Evolutionary conservation across 2,113 vertebrate genomes (phyloP), one percentile per base, ranked within the genome.

Genomic region (Nycticebus coucang): DNA sequence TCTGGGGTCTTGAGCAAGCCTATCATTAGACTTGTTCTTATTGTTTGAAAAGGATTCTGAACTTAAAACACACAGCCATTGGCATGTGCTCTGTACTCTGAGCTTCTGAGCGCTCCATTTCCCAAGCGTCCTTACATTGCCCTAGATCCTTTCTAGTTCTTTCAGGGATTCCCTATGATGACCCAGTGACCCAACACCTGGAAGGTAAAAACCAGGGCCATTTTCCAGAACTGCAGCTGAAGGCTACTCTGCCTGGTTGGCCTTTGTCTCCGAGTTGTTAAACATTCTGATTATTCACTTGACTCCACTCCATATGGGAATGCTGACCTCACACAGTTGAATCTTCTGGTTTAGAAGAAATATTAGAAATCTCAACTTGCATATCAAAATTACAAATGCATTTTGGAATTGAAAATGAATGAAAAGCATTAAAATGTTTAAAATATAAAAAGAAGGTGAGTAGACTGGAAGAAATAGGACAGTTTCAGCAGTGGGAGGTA

Each of bases 1-100:
- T 66, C 55, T 75, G 78, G 17, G 35, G 13, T 72, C 37, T 69
- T 93, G 17, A 96, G 35, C 22, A 75, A 95, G 79, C 30, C 21
- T 87, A 22, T 57, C 30, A 69, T 75, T 85, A 41, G 18, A 69
- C 21, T 41, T 75, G 24, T 17, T 87, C 30, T 37, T 80, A 81
- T 81, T 68, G 60, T 74, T 78, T 59, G 9, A 92, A 71, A 87
- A 72, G 24, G 24, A 12, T 57, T 79, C 57, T 57, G 69, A 62
- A 60, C 21, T 11, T 2, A n/a, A 30, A 90, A 57, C 41, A 21
- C 2, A 53, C 9, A 93, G 5, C 21, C 21, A 7, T 26, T 57
- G 57, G 21, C 41, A 59, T 26, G 37, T 53, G 22, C 5, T 14
- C 60, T 60, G 35, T 53, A 74, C 50, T 9, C 45, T 50, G 62